Evolutionary conservation across 2,113 vertebrate genomes (phyloP), one percentile per base, ranked within the genome.

Genomic region (Protobothrops mucrosquamatus): DNA sequence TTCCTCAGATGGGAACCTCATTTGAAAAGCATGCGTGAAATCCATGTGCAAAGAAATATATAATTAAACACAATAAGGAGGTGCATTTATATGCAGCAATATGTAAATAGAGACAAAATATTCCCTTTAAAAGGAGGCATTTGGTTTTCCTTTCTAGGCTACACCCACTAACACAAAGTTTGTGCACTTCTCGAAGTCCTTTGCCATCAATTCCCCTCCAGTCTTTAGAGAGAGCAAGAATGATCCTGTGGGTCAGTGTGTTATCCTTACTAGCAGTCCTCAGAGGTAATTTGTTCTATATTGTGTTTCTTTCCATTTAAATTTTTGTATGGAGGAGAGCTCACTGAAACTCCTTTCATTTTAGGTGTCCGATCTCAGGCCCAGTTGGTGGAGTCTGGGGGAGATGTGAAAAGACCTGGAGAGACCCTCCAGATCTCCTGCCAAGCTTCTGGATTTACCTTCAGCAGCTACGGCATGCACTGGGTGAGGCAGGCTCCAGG

Each of bases 401-500:
- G 11, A 0, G 61, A 64, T 14, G 3, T 64, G 3, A 64, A 26
- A 64, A 64, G 26, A 14, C 26, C 26, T 1, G 26, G 61, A 64
- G 26, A n/a, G 29, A n/a, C 61, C 10, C 61, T 64, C 26, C 4
- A 1, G 5, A 26, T 64, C 3, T n/a, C 29, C 61, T 64, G 61
- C 26, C 61, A 64, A 64, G 26, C 61, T 2, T 64, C 61, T 29
- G 61, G 61, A 12, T 64, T 64, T 11, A 29, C 26, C 11, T 64
- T 64, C 59, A 64, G 59, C 1, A 29, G 3, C 26, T n/a, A 0
- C 3, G 1, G 3, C 3, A 14, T 64, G 26, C 0, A 12, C 11
- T 64, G 61, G 61, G 0, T 64, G 61, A 87, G 34, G 3, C 92
- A 97, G 23, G 2, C 48, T 15, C 18, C 93, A 6, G 94, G 93